Conservation (phyloP, 30 jellyfish, hydroid and myxozoan genomes). For the Rhopilema esculentum region DNA sequence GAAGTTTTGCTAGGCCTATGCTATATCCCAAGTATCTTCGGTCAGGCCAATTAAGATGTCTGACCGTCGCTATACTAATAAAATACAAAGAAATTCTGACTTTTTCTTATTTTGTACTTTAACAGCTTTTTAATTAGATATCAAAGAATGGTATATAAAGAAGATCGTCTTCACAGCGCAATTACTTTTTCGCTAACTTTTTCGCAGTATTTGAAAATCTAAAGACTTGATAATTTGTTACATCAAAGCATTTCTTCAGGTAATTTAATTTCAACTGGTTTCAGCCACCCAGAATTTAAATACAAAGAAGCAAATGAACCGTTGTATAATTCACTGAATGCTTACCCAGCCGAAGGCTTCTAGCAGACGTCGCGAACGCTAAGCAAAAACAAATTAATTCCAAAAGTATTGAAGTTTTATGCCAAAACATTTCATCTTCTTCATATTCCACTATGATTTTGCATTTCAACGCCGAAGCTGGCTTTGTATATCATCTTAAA, state of each 20-base stretch:
- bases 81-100: too few species aligned
- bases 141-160: too few species aligned
- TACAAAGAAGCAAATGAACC: not conserved
- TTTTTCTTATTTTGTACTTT: too few species aligned
- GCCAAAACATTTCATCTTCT: constrained; percentile 42
- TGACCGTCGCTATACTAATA: too few species aligned
- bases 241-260: not conserved
- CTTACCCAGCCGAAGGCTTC: constrained; percentile 41
- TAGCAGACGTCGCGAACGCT: constrained; percentile 16
- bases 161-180: too few species aligned
- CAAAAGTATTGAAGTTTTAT: constrained; percentile 9
- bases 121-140: too few species aligned
- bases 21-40: too few species aligned
- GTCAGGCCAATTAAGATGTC: too few species aligned
- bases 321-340: constrained; percentile 25
- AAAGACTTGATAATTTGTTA: not conserved
- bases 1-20: too few species aligned
- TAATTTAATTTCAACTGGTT: not conserved
- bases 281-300: too few species aligned
- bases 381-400: constrained; percentile 1
- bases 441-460: constrained; percentile 28
- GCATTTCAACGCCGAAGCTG: not conserved
- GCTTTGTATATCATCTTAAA: not conserved
- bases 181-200: too few species aligned
- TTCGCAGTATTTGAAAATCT: too few species aligned